Conservation (phyloP, 2,797 vertebrate genomes). For the Luscinia luscinia region DNA sequence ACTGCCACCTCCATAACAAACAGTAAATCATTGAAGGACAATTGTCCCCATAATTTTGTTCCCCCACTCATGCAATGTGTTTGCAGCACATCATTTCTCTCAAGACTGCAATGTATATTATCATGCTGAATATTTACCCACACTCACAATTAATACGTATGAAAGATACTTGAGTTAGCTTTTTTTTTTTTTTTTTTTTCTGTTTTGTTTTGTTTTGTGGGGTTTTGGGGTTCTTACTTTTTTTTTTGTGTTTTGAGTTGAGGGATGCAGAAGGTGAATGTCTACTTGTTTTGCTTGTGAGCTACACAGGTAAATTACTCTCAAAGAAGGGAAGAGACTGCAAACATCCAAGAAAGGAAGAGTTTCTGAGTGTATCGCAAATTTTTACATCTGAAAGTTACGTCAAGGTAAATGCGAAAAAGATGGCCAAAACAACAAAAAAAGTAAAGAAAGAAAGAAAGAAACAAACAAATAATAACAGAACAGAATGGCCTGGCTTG, state of each 20-base stretch:
- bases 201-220: not conserved
- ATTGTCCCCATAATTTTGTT: not conserved
- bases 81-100: not conserved
- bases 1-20: not conserved
- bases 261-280: fast-evolving
- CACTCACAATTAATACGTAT: not conserved
- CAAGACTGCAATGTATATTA: not conserved
- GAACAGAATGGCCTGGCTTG: not conserved
- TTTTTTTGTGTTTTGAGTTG: not conserved
- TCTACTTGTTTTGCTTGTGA: not conserved
- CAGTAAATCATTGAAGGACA: no score
- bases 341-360: not conserved
- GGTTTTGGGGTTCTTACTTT: not conserved
- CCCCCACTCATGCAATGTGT: not conserved
- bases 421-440: not conserved
- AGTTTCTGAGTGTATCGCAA: not conserved
- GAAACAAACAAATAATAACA: no score
- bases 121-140: not conserved
- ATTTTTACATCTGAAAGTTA: not conserved
- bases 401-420: not conserved
- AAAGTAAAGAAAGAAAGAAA: not conserved
- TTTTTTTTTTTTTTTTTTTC: not conserved
- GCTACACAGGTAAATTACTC: not conserved
- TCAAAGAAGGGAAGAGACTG: not conserved
- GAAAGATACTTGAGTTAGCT: not conserved